phyloP scores from a whole-genome alignment of 2,888 invertebrate genomes.

The Drosophila subquinaria region DNA sequence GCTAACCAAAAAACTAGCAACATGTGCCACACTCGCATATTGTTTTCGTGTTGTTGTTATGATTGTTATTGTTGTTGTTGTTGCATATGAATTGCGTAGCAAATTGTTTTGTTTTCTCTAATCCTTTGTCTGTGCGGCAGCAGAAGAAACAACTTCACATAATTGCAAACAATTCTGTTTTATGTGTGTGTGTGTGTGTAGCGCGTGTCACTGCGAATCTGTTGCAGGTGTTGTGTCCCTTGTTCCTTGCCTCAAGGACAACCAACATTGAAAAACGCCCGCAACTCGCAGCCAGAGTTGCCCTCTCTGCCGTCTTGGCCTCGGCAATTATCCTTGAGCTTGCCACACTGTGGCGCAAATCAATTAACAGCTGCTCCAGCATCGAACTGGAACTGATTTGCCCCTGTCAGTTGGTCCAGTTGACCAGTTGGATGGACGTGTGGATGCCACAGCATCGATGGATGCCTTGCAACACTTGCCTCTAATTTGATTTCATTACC shows the following conservation, averaged over 20 bases:
- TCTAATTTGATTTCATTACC: conserved; percentile 86
- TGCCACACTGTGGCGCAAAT: conserved; percentile 56
- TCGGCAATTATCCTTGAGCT: conserved; percentile 71
- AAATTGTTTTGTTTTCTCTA: conserved; percentile 49
- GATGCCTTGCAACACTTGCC: conserved; percentile 75
- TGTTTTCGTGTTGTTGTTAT: conserved; percentile 11
- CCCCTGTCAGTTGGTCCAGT: background rate
- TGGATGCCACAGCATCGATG: conserved; percentile 6
- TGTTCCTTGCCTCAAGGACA: conserved; percentile 43
- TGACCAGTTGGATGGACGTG: background rate
- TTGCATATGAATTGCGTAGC: conserved; percentile 60
- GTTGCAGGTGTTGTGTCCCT: conserved; percentile 58
- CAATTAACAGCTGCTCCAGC: conserved; percentile 57
- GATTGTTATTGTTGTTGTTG: conserved; percentile 27
- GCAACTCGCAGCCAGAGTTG: conserved; percentile 12
- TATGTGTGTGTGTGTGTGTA: conserved; percentile 47
- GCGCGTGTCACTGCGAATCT: conserved; percentile 57
- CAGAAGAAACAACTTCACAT: conserved; percentile 32
- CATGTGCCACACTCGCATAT: conserved; percentile 51
- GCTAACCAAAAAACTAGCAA: conserved; percentile 55
- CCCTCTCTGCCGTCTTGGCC: background rate
- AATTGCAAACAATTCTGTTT: conserved; percentile 74
- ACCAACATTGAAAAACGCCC: conserved; percentile 22
- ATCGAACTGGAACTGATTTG: conserved; percentile 29
- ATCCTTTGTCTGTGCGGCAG: conserved; percentile 53